phyloP scores from a whole-genome alignment of 2,113 vertebrate species.

The Silurus meridionalis region DNA sequence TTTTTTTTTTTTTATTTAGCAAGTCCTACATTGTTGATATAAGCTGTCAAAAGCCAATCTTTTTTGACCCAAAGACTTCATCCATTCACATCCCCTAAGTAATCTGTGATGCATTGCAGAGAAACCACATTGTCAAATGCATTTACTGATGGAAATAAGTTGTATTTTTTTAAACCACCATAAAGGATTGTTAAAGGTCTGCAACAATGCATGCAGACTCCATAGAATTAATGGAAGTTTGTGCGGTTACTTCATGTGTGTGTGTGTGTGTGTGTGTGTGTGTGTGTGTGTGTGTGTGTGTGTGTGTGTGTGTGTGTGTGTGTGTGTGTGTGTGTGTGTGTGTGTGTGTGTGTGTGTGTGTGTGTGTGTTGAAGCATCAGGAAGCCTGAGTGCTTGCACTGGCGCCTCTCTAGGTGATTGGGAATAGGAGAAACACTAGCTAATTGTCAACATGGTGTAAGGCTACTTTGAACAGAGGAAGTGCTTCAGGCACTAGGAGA shows the following conservation, averaged over 20 bases:
- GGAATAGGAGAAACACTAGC: conserved; percentile 33
- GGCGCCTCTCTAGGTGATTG: conserved; percentile 3
- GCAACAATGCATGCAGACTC: neutral
- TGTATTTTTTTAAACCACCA: neutral
- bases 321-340: neutral
- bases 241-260: neutral
- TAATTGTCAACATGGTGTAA: conserved; percentile 38
- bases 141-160: neutral
- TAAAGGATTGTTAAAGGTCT: neutral
- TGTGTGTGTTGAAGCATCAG: conserved; percentile 19
- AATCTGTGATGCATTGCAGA: neutral
- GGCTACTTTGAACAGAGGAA: conserved; percentile 31
- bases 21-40: too few relatives aligned
- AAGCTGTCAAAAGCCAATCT: neutral
- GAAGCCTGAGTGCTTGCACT: conserved; percentile 36
- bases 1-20: too few relatives aligned
- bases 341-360: conserved; percentile 1
- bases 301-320: conserved; percentile 8
- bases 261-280: conserved; percentile 3
- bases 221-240: conserved; percentile 10
- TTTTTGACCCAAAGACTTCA: neutral
- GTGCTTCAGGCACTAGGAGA: conserved; percentile 18
- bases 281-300: conserved; percentile 9
- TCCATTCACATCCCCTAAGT: neutral
- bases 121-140: neutral